phyloP scores from a whole-genome alignment of 2,888 invertebrate genomes.

The Trichogramma evanescens region DNA sequence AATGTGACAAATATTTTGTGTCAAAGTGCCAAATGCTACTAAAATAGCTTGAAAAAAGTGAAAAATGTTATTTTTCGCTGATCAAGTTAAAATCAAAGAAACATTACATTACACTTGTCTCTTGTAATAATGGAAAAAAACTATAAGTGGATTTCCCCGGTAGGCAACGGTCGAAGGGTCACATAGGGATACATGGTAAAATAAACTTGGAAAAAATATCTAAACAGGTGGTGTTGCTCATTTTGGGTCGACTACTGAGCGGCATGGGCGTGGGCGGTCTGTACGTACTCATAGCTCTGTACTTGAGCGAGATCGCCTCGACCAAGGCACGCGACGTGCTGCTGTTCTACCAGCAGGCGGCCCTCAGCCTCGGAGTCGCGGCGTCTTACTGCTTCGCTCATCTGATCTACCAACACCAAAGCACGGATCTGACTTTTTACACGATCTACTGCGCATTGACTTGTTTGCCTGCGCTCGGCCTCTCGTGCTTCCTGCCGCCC shows the following conservation, averaged over 20 bases:
- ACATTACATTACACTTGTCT: no score
- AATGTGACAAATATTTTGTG: no score
- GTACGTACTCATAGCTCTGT: conserved; percentile 34
- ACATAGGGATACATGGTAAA: no score
- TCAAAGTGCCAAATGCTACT: no score
- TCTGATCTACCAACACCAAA: conserved; percentile 21
- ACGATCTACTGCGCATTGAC: conserved; percentile 33
- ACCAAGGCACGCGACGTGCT: conserved; percentile 30
- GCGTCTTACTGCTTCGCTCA: conserved; percentile 31
- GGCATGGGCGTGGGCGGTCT: conserved; percentile 34
- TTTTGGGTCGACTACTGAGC: conserved; percentile 34
- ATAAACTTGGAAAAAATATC: no score
- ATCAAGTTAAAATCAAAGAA: no score
- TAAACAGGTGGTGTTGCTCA: conserved; percentile 24
- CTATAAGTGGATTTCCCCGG: no score
- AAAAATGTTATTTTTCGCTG: no score
- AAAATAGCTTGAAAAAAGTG: no score
- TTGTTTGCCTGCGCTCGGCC: conserved; percentile 26
- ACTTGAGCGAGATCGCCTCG: conserved; percentile 36
- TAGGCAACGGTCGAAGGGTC: no score
- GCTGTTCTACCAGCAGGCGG: conserved; percentile 34
- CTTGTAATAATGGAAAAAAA: no score
- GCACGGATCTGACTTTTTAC: conserved; percentile 29
- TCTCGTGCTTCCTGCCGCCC: conserved; percentile 29
- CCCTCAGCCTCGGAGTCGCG: conserved; percentile 37